Base-by-base conservation (phyloP, 2,113 vertebrate genomes). In the Chascanopsetta lugubris region DNA sequence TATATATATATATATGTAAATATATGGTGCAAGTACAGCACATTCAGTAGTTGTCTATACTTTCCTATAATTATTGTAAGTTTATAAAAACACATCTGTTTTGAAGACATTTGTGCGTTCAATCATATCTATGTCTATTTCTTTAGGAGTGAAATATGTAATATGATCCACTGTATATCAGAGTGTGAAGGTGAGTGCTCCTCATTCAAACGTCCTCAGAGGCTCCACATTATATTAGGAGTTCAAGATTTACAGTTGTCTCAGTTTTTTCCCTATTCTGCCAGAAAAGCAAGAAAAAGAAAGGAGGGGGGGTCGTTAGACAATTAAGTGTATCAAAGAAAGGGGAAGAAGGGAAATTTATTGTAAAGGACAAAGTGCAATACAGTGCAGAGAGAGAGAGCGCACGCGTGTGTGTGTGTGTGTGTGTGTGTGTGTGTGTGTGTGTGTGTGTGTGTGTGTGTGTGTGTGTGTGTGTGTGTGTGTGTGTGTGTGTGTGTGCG, bases 211-310 rank as follows among this genome's bases (percentile, higher is more conserved):
- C 2, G 61, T 73, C 64, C 50, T 51, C 60, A 85, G 79, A 79
- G n/a, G 71, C 72, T 58, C 61, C 42, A 4, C 66, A n/a, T n/a
- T n/a, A n/a, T 71, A 76, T 86, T 69, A 80, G 68, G 65, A 75
- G 69, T 72, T 73, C 50, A 34, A 34, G 13, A 13, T 27, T 22
- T 9, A 7, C 12, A 22, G 22, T 3, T 2, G 3, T 11, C 15
- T 22, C n/a, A 13, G 17, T 17, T 11, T 54, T 38, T 6, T 3
- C 12, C 6, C 6, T 42, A 15, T 24, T 36, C 22, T 22, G 10
- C 3, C 3, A 5, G 11, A 17, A 48, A 26, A 27, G 1, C 1
- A 6, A 10, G 11, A 43, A 3, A 21, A 8, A 43, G 34, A 8
- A 13, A 12, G 24, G 20, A 18, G 18, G 42, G 8, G 21, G 13